These are phyloP conservation scores for Canis aureus DNA, from an alignment of 2,113 vertebrate species.

Conservation along the genomic window DNA sequence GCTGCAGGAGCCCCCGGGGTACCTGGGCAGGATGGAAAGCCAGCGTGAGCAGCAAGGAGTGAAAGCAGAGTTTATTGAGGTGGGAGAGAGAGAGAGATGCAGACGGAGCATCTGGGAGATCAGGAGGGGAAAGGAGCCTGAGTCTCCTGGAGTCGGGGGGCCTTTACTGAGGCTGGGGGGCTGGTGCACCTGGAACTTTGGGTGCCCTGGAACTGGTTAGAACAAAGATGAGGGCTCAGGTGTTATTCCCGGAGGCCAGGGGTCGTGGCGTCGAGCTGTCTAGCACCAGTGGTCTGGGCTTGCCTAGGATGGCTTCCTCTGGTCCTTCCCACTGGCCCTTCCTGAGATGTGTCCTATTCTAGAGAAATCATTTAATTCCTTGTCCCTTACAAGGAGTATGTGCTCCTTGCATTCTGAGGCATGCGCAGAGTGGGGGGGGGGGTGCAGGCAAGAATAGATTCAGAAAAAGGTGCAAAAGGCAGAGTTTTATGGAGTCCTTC, in stretches of 20 bases:
- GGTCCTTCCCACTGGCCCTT: not conserved
- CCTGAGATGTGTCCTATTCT: not conserved
- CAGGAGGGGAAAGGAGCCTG: not conserved
- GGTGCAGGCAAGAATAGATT: not conserved
- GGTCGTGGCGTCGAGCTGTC: not conserved
- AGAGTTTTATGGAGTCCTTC: not conserved
- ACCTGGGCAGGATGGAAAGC: not conserved
- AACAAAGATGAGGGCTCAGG: not conserved
- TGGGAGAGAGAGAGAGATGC: not conserved
- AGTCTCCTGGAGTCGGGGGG: not conserved
- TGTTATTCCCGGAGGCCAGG: not conserved
- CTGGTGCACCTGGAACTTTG: too few relatives aligned
- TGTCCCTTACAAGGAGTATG: not conserved
- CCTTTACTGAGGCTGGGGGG: too few relatives aligned
- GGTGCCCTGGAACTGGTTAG: not conserved
- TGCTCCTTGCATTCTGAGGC: not conserved
- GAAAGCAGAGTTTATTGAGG: not conserved
- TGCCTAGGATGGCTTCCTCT: not conserved
- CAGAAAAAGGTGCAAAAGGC: not conserved
- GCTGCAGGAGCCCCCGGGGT: not conserved
- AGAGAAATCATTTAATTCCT: not conserved
- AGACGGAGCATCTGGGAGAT: not conserved
- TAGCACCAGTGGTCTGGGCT: rapidly evolving
- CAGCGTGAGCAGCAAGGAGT: not conserved
- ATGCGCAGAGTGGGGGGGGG: not conserved